Base-by-base conservation (phyloP, 2,113 vertebrate genomes). In the Elephantulus edwardii region DNA sequence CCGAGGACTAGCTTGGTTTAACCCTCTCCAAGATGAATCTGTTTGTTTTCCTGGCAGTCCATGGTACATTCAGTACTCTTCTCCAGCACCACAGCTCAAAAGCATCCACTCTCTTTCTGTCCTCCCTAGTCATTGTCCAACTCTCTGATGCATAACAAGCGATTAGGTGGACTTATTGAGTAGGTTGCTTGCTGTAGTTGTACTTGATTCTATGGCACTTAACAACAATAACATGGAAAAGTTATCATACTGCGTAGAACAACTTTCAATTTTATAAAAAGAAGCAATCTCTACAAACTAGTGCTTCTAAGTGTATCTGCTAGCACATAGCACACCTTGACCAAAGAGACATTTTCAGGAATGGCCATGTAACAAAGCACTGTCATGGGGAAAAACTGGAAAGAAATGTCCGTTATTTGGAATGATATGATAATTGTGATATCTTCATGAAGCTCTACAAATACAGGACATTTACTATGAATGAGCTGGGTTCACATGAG, bases 271-370 rank as follows among this genome's bases (percentile, higher is more conserved):
- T 11, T 30, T 40, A 79, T 62, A 30, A 50, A 42, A 52, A 46
- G 17, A 8, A 3, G 1, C 26, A 1, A 26, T 33, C 17, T 13
- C n/a, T 44, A 5, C 14, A 0, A 8, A 44, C 42, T 13, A 50
- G 20, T 44, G 35, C 2, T 28, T 35, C 40, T 42, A 12, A 13
- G 7, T 16, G 16, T 50, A 74, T 42, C 62, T 62, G 42, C 30
- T 35, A 42, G 80, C 83, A 66, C 11, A 19, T 46, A 86, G 26
- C 28, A 35, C 44, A 1, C 5, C n/a, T 17, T 52, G 22, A 4
- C 8, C 35, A 26, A 80, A 33, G 30, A 81, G 38, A 50, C 26
- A 56, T 16, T 22, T 6, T 58, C 26, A 58, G 22, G 50, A 62
- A 68, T 38, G 44, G 24, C 19, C 20, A 8, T 68, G 82, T 44